Evolutionary conservation across 2,113 vertebrate species (phyloP), one percentile per base, ranked within the genome.

Genomic region (Channa maculata): DNA sequence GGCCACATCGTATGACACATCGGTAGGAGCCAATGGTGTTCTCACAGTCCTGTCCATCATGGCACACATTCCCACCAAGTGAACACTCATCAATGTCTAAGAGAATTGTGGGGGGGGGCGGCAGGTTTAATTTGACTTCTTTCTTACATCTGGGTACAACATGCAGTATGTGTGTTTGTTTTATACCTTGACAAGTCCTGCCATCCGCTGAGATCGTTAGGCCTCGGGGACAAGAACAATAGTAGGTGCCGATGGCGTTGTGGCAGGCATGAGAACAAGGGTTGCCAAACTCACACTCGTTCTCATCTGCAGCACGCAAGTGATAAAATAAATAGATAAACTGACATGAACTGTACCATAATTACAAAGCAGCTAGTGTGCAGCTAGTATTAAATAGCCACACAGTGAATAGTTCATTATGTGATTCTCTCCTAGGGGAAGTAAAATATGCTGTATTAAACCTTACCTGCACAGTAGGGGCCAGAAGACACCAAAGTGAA

Each of bases 251-350:
- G 76, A 99, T 71, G 0, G 94, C 71, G 6, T 99, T 99, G 84
- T 99, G 97, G 72, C 98, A 99, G 52, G 72, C 71, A 0, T 99
- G 97, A 66, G 97, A 98, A 84, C 98, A 99, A 6, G 97, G 96
- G 55, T 91, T 97, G 49, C 94, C 88, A 0, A 73, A 65, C 2
- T 86, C 79, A 78, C 98, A 99, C 79, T 99, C 98, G 0, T 99
- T 95, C 86, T 98, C 96, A 86, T 99, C 98, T 99, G 80, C 62
- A 86, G 49, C 12, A 69, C 43, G 69, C 6, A 38, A 10, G 65
- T n/a, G 5, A 65, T 5, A 34, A 8, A 63, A 68, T 41, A 2
- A 59, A 34, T 8, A 67, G 53, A 58, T 24, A 24, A 24, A 24
- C 24, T 24, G 24, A 24, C 24, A 24, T 24, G 24, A 24, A 24